phyloP scores from a whole-genome alignment of 2,888 invertebrate species.

The Beris morrisii region DNA sequence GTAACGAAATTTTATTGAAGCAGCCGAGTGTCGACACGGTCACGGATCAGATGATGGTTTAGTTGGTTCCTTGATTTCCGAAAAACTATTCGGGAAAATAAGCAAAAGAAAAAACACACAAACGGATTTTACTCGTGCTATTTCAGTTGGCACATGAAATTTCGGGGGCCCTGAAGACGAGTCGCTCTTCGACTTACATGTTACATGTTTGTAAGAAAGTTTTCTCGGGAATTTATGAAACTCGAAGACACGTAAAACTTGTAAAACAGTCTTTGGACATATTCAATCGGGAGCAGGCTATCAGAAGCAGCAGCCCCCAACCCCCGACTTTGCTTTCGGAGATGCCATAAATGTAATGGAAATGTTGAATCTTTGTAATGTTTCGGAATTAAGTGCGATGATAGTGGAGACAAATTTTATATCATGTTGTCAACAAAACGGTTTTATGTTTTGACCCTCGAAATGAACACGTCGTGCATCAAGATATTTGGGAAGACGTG shows the following conservation, averaged over 20 bases:
- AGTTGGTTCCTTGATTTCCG: too few species aligned
- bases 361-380: conserved; percentile 31
- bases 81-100: too few species aligned
- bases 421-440: conserved; percentile 29
- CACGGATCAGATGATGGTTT: conserved; percentile 17
- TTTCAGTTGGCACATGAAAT: too few species aligned
- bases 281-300: conserved; percentile 13
- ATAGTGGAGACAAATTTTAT: conserved; percentile 31
- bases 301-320: background rate
- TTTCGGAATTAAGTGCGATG: conserved; percentile 29
- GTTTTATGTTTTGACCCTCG: conserved; percentile 31
- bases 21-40: conserved; percentile 22
- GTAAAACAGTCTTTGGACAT: conserved; percentile 48
- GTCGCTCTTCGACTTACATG: too few species aligned
- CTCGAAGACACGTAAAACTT: conserved; percentile 48
- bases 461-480: conserved; percentile 2
- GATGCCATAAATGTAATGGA: conserved; percentile 34
- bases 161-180: too few species aligned
- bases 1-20: conserved; percentile 16
- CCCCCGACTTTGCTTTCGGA: conserved; percentile 11
- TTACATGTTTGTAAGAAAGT: conserved; percentile 22
- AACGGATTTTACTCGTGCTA: too few species aligned
- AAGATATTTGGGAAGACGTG: conserved; percentile 6
- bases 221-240: conserved; percentile 21
- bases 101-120: too few species aligned